Conservation (phyloP, 2,797 vertebrate genomes). For the Anguilla pacifica region DNA sequence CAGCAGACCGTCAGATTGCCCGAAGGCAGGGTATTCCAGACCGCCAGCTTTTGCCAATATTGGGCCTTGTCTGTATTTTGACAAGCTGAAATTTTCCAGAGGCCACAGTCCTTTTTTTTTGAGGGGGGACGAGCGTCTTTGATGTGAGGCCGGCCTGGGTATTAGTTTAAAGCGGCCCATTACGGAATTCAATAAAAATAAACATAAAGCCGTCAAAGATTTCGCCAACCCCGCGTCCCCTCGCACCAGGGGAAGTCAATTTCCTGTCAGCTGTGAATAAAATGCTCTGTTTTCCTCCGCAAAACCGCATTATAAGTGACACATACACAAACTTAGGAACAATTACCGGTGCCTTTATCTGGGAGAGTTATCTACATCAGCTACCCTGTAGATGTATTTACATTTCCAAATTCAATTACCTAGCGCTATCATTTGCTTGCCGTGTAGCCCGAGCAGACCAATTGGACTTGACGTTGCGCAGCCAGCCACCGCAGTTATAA, state of each 20-base stretch:
- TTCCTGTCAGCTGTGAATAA: slow-evolving; percentile 67
- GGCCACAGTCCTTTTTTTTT: slow-evolving; percentile 48
- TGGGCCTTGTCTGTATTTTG: slow-evolving; percentile 49
- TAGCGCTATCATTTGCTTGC: slow-evolving; percentile 57
- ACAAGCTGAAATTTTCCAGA: slow-evolving; percentile 55
- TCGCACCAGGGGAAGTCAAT: slow-evolving; percentile 55
- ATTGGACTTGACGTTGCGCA: slow-evolving; percentile 64
- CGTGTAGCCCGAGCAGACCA: slow-evolving; percentile 46
- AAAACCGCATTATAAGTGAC: slow-evolving; percentile 53
- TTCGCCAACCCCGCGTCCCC: slow-evolving; percentile 51
- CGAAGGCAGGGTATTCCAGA: background rate
- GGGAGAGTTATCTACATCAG: slow-evolving; percentile 53
- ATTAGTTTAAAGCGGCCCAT: slow-evolving; percentile 57
- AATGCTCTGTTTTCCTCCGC: slow-evolving; percentile 46
- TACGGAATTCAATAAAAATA: slow-evolving; percentile 66
- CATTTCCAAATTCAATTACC: slow-evolving; percentile 63
- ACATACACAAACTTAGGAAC: slow-evolving; percentile 55
- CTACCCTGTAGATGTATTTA: slow-evolving; percentile 56
- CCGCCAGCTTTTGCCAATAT: slow-evolving; percentile 16
- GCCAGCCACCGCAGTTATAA: slow-evolving; percentile 55
- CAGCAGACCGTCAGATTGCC: slow-evolving; percentile 51
- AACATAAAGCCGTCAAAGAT: slow-evolving; percentile 56
- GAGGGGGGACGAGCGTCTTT: slow-evolving; percentile 46
- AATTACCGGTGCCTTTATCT: slow-evolving; percentile 60
- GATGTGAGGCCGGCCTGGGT: slow-evolving; percentile 47